phyloP scores from a whole-genome alignment of 2,888 invertebrate genomes.

The Papilio elwesi region DNA sequence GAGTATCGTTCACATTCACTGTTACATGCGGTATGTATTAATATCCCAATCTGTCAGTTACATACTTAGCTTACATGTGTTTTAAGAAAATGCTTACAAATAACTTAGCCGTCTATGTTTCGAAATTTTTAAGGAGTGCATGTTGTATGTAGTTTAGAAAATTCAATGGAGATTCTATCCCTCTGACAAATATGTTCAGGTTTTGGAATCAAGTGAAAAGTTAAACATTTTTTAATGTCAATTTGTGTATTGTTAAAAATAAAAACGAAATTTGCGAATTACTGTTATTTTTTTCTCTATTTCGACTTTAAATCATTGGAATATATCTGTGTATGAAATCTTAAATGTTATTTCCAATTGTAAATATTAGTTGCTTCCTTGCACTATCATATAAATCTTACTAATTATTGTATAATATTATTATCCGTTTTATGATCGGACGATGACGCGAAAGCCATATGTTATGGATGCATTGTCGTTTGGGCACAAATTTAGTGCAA shows the following conservation, averaged over 20 bases:
- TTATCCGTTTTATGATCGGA: constrained; percentile 66
- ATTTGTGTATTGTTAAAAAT: constrained; percentile 11
- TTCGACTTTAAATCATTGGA: constrained; percentile 30
- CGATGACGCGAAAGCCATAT: constrained; percentile 68
- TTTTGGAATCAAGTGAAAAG: constrained; percentile 22
- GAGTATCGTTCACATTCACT: constrained; percentile 41
- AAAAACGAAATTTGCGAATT: constrained; percentile 31
- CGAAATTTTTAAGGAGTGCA: constrained; percentile 30
- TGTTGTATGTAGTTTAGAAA: constrained; percentile 35
- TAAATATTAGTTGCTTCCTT: constrained; percentile 80
- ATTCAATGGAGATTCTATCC: constrained; percentile 37
- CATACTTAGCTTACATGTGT: constrained; percentile 32
- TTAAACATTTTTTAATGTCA: neutral
- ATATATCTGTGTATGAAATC: constrained; percentile 48
- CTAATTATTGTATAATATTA: constrained; percentile 73
- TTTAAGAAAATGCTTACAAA: constrained; percentile 36
- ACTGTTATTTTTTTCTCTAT: constrained; percentile 22
- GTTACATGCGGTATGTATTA: constrained; percentile 14
- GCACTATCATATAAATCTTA: constrained; percentile 51
- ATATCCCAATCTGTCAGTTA: constrained; percentile 25
- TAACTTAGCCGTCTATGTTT: constrained; percentile 32
- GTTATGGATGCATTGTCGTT: constrained; percentile 40
- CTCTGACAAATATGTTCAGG: constrained; percentile 28
- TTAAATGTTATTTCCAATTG: constrained; percentile 58
- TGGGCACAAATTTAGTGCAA: constrained; percentile 60